Base-by-base conservation (phyloP, 2,113 vertebrate genomes). In the Paratilapia polleni region DNA sequence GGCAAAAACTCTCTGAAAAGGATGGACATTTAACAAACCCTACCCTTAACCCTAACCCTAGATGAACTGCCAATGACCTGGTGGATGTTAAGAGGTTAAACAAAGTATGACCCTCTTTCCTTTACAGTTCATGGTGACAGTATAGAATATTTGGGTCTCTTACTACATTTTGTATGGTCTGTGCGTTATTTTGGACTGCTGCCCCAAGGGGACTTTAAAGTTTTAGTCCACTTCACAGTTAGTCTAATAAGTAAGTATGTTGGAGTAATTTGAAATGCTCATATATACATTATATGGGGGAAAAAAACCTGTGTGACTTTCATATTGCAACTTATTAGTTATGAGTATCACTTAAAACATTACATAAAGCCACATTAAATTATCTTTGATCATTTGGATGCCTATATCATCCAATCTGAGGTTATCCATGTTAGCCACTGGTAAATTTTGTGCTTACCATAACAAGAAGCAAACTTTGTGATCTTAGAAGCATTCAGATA, bases 251-350 rank as follows among this genome's bases (percentile, higher is more conserved):
- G 9, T 14, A 26, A 36, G 14, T 38, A 56, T 81, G 11, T 85
- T 80, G 38, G 59, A 15, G 81, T 81, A 28, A 68, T 26, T 60
- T 52, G 15, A 86, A 85, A 85, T 77, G 62, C 26, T 9, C 57
- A 80, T 56, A n/a, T 22, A 73, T 61, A 47, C 15, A 20, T 80
- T 61, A 82, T 15, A 57, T 47, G 14, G 17, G 62, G 28, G 47
- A 64, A 28, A 15, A 9, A 79, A n/a, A n/a, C n/a, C 8, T 24
- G 38, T 17, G 19, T 47, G 56, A 75, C 81, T 58, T 43, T 49
- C 59, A 57, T 24, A 56, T 24, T 54, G 79, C 54, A 22, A 19
- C 20, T 78, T 82, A 49, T 52, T 52, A 19, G 19, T 52, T 4
- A 76, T 31, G 26, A 19, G 26, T 22, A 19, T 64, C 13, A 58